Evolutionary conservation across 2,797 vertebrate species (phyloP).

Genomic region (Amniataba percoides): DNA sequence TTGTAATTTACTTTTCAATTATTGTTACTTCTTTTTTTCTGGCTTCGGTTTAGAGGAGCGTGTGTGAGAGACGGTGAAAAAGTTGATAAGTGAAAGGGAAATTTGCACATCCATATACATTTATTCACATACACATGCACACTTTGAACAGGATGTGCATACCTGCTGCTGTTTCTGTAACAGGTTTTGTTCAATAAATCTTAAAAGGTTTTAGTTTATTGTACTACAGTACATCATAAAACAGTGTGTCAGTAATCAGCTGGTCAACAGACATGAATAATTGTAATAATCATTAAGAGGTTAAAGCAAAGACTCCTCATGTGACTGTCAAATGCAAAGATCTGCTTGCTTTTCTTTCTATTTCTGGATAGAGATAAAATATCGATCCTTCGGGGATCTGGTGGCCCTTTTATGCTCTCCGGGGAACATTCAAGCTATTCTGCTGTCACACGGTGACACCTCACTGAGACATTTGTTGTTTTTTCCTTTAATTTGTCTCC

Average conservation of each 20-base stretch:
- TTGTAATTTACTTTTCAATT: conserved; percentile 65
- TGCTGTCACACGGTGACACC: too few species aligned
- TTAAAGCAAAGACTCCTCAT: neutral
- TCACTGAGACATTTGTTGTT: too few species aligned
- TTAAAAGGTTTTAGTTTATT: neutral
- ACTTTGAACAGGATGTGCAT: neutral
- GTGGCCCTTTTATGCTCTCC: too few species aligned
- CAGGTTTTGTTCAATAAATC: neutral
- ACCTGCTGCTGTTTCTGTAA: neutral
- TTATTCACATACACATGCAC: neutral
- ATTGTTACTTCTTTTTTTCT: conserved; percentile 25
- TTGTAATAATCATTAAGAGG: neutral
- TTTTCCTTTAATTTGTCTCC: too few species aligned
- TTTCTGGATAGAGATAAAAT: neutral
- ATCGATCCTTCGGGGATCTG: neutral
- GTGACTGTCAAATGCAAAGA: neutral
- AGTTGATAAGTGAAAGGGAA: neutral
- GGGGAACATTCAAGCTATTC: too few species aligned
- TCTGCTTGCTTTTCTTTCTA: too few species aligned
- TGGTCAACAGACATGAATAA: too few species aligned
- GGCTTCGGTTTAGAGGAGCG: neutral
- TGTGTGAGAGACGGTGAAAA: neutral
- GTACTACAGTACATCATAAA: neutral
- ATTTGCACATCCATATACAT: neutral
- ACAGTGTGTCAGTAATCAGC: neutral